Percentiles rank a stretch among this genome's conserved stretches.
phyloP scores from a whole-genome alignment of 2,113 vertebrate genomes.

The Guaruba guarouba region DNA sequence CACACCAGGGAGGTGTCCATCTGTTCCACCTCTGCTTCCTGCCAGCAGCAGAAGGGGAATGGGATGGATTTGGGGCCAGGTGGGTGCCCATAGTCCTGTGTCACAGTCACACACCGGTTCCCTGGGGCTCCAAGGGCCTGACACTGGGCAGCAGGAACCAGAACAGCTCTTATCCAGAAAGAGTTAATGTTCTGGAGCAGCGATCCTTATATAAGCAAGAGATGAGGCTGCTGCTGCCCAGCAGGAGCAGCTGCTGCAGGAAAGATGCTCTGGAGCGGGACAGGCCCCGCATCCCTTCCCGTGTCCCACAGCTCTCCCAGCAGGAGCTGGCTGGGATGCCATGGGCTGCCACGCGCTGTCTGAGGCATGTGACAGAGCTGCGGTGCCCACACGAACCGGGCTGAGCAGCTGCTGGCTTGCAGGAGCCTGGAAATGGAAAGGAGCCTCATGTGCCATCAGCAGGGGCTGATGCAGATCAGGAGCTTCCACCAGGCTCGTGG shows the following conservation, averaged over 20 bases:
- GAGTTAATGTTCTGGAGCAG: not conserved
- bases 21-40: not conserved
- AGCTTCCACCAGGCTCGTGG: not conserved
- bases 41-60: not conserved
- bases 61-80: not conserved
- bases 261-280: not conserved
- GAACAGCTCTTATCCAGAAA: not conserved
- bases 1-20: rapidly evolving
- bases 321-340: not conserved
- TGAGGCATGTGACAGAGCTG: slow-evolving; percentile 12
- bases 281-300: not conserved
- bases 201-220: rapidly evolving
- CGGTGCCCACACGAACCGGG: not conserved
- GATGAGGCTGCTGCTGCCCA: not conserved
- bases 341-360: not conserved
- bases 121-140: rapidly evolving
- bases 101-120: rapidly evolving
- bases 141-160: rapidly evolving
- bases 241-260: not conserved
- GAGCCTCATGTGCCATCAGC: not conserved
- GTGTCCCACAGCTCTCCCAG: not conserved
- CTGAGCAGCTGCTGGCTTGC: slow-evolving; percentile 19
- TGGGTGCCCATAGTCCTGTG: not conserved
- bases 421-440: not conserved
- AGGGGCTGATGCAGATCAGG: not conserved